Base-by-base conservation (phyloP, 2,797 vertebrate genomes). In the Silurus lanzhouensis region DNA sequence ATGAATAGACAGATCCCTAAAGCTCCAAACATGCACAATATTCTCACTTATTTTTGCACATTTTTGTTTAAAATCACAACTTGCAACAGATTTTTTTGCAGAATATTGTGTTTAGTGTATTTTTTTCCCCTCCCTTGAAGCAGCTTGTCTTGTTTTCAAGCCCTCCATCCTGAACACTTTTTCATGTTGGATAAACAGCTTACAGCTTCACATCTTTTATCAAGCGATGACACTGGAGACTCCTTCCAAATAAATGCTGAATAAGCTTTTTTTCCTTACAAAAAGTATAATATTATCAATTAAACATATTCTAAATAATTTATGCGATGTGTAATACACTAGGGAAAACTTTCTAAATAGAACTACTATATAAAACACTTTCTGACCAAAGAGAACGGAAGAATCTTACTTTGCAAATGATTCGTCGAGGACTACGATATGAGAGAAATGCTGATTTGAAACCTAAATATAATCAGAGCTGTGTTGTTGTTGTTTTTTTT, bases 401-500 rank as follows among this genome's bases (percentile, higher is more conserved):
- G 19, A 78, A 61, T 75, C 46, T 12, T 72, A 6, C 15, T 55
- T 55, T 52, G 6, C 20, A 38, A 38, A 68, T 68, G 20, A 17
- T 46, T 61, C 5, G 12, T 61, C 60, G 5, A 27, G 7, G 25
- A 27, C 52, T 44, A 55, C 3, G n/a, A 22, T 70, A 61, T 48
- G 64, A 85, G 8, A 8, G 46, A 81, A 31, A 31, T 8, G 15
- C 19, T 52, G 38, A 55, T 63, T 61, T 70, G 7, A 61, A 83
- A 78, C 71, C 38, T 55, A 38, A 74, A 64, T 58, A 66, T 75
- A 44, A 80, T 48, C 68, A 60, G 13, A 82, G 57, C 20, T 12
- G 58, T 48, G 22, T 74, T 25, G 61, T 48, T 52, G 48, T 52
- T 52, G 48, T 48, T 60, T 55, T 70, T 68, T n/a, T 74, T 67